Evolutionary conservation across 2,888 invertebrate species (phyloP).

Genomic region (Lathronympha strigana): DNA sequence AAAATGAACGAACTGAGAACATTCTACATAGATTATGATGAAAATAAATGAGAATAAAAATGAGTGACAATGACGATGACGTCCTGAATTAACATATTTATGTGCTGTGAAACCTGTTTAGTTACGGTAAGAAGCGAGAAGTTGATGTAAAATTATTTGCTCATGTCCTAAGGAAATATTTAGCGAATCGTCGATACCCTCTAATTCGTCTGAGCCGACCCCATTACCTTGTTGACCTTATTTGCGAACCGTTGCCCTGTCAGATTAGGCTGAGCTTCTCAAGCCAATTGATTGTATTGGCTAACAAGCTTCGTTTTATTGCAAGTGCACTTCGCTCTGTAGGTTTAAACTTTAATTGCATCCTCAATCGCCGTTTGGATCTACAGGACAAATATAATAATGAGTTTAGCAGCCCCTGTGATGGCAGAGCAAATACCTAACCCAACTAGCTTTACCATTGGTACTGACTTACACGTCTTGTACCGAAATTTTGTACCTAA

Average conservation of each 20-base stretch:
- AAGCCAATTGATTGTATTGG: constrained; percentile 40
- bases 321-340: constrained; percentile 35
- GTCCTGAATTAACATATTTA: constrained; percentile 17
- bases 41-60: neutral
- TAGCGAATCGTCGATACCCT: constrained; percentile 33
- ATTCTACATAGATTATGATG: neutral
- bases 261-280: constrained; percentile 38
- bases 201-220: constrained; percentile 40
- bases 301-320: constrained; percentile 32
- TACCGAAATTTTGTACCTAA: too few species aligned
- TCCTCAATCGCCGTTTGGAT: constrained; percentile 4
- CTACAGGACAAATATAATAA: neutral
- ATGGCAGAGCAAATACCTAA: neutral
- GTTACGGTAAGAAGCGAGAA: constrained; percentile 7
- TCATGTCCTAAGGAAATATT: constrained; percentile 25
- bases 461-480: too few species aligned
- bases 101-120: constrained; percentile 11
- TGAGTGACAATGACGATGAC: neutral
- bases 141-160: neutral
- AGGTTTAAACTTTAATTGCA: constrained; percentile 22
- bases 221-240: constrained; percentile 54
- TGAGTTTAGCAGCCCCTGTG: neutral
- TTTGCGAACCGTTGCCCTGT: constrained; percentile 49
- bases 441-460: too few species aligned
- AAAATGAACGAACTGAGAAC: too few species aligned